A percentile compares a stretch with the other conserved stretches of the same genome.
Conservation (phyloP, 2,888 invertebrate genomes). For the Campoplex nolae region DNA sequence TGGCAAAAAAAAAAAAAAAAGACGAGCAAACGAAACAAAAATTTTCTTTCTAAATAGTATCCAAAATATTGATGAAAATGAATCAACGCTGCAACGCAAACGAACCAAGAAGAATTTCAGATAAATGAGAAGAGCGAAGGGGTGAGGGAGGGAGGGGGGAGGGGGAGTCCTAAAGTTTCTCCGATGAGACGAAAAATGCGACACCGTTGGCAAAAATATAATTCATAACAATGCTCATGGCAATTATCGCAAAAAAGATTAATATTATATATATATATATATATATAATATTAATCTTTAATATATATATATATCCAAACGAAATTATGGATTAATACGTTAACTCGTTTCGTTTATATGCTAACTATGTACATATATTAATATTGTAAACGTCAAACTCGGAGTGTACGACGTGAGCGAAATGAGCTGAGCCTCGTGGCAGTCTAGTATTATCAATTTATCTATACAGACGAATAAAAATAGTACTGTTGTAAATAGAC, state of each 20-base stretch:
- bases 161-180: constrained; percentile 8
- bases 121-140: not conserved
- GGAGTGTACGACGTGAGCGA: not conserved
- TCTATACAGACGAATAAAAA: constrained; percentile 53
- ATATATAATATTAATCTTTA: constrained; percentile 11
- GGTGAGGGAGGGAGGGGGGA: not conserved
- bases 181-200: constrained; percentile 15
- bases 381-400: not conserved
- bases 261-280: not conserved
- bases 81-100: constrained; percentile 19
- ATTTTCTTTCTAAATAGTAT: not conserved
- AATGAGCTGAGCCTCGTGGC: constrained; percentile 47
- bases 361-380: not conserved
- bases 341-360: constrained; percentile 11
- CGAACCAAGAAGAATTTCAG: not conserved
- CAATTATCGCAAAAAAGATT: constrained; percentile 33
- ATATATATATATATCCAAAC: not conserved
- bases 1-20: constrained; percentile 77
- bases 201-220: constrained; percentile 32
- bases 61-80: not conserved
- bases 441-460: constrained; percentile 72
- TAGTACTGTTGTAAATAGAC: constrained; percentile 67
- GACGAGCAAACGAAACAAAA: constrained; percentile 36
- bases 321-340: not conserved
- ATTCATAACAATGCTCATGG: constrained; percentile 25